These are phyloP conservation scores for Melanocharis versteri DNA, from an alignment of 2,113 vertebrate genomes.

Conservation along the genomic window DNA sequence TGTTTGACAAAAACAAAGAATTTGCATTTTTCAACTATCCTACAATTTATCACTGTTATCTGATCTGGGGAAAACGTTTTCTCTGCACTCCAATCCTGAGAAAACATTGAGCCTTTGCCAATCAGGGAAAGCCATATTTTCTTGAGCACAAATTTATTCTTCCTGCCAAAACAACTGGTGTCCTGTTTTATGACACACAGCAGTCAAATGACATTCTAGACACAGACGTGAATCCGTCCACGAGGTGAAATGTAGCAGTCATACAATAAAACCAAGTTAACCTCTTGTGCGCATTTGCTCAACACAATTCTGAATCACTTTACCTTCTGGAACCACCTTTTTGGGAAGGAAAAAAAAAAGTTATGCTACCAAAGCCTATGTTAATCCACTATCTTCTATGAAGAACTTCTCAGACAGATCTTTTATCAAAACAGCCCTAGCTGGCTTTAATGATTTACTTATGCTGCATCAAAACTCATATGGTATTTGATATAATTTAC, in stretches of 20 bases:
- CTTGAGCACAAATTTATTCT: neutral
- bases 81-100: neutral
- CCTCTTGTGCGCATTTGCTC: neutral
- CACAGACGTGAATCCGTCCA: neutral
- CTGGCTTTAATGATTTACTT: constrained; percentile 1
- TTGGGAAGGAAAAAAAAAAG: neutral
- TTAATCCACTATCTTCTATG: neutral
- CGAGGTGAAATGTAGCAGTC: neutral
- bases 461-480: neutral
- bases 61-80: neutral
- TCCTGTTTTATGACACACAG: neutral
- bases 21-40: neutral
- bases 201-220: neutral
- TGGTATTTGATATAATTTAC: neutral
- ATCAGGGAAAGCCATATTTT: neutral
- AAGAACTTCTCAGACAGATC: neutral
- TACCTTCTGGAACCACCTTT: neutral
- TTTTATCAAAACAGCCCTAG: neutral
- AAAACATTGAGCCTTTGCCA: neutral
- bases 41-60: neutral
- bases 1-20: neutral
- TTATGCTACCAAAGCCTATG: neutral
- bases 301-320: neutral
- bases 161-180: neutral
- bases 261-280: neutral